Conservation (phyloP, 2,888 invertebrate species). For the Anodontia alba region DNA sequence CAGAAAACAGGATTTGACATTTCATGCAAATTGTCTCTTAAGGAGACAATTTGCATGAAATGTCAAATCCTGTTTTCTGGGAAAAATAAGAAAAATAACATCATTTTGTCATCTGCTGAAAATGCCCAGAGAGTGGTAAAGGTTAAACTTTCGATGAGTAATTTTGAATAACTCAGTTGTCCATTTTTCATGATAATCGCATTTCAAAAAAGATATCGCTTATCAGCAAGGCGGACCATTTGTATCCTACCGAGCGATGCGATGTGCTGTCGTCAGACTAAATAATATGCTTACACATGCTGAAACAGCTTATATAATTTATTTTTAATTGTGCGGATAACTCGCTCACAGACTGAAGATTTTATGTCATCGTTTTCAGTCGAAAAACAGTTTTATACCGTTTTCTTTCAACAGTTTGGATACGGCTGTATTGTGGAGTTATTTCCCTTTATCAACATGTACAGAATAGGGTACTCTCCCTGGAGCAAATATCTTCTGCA, state of each 20-base stretch:
- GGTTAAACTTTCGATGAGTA: conserved; percentile 4
- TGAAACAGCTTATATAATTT: not conserved
- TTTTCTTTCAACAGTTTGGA: not conserved
- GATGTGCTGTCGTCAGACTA: not conserved
- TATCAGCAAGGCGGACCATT: conserved; percentile 26
- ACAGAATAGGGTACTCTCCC: not conserved
- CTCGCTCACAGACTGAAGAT: not conserved
- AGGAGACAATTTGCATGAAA: too few relatives aligned
- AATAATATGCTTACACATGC: not conserved
- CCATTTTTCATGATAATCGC: conserved; percentile 40
- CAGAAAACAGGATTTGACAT: too few relatives aligned
- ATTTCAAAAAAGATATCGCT: conserved; percentile 18
- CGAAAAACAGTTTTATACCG: not conserved
- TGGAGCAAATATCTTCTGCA: not conserved
- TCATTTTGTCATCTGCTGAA: too few relatives aligned
- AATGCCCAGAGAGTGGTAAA: too few relatives aligned
- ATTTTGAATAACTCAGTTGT: conserved; percentile 35
- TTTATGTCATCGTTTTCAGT: not conserved
- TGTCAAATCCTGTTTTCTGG: too few relatives aligned
- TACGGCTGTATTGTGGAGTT: not conserved
- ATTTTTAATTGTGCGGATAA: not conserved
- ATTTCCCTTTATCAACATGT: not conserved
- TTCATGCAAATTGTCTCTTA: too few relatives aligned
- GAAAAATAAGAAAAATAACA: too few relatives aligned
- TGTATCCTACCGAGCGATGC: not conserved